These are phyloP conservation scores for Gymnopithys bicolor DNA, from an alignment of 2,797 vertebrate genomes.

Conservation along the genomic window DNA sequence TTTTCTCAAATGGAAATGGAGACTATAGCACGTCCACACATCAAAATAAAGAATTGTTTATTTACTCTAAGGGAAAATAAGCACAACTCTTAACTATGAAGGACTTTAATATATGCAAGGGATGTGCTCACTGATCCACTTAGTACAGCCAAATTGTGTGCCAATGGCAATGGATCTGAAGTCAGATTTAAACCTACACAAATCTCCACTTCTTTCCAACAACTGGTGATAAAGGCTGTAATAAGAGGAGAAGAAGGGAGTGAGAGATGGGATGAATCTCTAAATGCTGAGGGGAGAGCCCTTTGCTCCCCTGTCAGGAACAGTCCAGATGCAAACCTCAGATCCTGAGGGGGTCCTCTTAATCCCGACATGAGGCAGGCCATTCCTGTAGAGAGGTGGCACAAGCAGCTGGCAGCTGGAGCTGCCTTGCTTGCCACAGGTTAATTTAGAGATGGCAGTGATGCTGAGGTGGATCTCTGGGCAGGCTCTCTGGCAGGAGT, in stretches of 20 bases:
- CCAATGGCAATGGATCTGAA: neutral
- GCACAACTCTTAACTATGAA: neutral
- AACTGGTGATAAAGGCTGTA: neutral
- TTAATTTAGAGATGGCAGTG: neutral
- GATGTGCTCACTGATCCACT: neutral
- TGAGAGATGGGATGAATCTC: neutral
- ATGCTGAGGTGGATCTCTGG: neutral
- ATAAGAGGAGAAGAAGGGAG: neutral
- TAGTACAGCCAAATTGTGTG: neutral
- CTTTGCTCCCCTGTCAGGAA: neutral
- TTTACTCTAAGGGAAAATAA: neutral
- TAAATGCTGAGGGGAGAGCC: neutral
- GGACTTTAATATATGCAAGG: neutral
- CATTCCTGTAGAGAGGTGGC: neutral
- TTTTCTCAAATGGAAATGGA: neutral
- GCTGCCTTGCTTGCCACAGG: neutral
- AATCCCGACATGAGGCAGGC: neutral
- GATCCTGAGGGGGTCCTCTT: neutral
- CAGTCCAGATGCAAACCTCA: neutral
- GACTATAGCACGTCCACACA: neutral
- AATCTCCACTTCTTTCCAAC: neutral
- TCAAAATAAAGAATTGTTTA: neutral
- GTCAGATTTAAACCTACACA: neutral
- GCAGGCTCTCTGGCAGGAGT: neutral
- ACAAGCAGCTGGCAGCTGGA: neutral